Percentiles rank a stretch among this genome's conserved stretches.
Conservation (phyloP, 2,888 invertebrate species). For the Acrobasis consociella region DNA sequence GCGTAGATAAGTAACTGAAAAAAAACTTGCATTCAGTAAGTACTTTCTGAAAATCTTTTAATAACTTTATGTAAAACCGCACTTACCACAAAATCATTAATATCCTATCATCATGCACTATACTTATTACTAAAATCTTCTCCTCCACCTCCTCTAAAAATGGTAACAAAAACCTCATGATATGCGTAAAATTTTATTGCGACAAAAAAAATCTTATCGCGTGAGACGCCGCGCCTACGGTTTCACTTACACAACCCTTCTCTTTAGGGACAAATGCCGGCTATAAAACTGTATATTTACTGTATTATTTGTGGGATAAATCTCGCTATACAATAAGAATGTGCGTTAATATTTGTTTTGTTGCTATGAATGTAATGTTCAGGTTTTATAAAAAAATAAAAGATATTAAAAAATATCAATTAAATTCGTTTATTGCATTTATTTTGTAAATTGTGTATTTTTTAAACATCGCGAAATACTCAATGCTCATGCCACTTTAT, state of each 20-base stretch:
- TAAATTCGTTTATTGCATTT: no score
- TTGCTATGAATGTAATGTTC: constrained; percentile 1
- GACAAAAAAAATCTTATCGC: constrained; percentile 17
- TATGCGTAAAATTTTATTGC: constrained; percentile 8
- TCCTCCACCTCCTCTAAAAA: not conserved
- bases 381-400: not conserved
- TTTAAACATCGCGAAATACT: no score
- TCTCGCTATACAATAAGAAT: constrained; percentile 10
- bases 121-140: not conserved
- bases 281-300: constrained; percentile 13
- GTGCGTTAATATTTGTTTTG: not conserved
- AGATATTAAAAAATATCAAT: no score
- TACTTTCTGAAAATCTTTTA: no score
- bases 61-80: no score
- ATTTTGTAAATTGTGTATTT: no score
- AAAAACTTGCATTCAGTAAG: no score
- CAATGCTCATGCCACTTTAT: no score
- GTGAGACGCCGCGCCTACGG: constrained; percentile 13
- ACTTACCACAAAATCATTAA: no score
- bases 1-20: no score
- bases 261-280: constrained; percentile 20
- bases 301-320: constrained; percentile 15
- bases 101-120: no score
- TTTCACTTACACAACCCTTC: constrained; percentile 27
- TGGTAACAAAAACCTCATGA: not conserved